These are phyloP conservation scores for Istiophorus platypterus DNA, from an alignment of 2,113 vertebrate species.

Conservation along the genomic window DNA sequence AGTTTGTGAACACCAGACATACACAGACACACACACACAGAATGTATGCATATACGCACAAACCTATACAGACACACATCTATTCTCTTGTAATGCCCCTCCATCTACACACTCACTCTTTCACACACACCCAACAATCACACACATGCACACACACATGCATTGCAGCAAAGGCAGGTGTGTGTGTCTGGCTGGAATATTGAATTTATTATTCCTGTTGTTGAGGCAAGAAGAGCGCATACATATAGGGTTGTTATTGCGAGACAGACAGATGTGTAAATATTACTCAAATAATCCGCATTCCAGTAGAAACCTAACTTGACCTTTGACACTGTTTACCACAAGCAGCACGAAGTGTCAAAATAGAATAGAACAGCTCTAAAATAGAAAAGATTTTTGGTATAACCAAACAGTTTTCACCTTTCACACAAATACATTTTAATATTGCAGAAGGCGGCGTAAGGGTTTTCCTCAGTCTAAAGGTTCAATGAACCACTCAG, in stretches of 20 bases:
- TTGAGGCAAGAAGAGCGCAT: constrained; percentile 57
- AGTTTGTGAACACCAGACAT: constrained; percentile 31
- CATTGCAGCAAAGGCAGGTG: constrained; percentile 61
- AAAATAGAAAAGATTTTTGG: constrained; percentile 23
- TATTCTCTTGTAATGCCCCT: constrained; percentile 5
- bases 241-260: constrained; percentile 55
- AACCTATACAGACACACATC: not conserved
- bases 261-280: constrained; percentile 69
- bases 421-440: constrained; percentile 44
- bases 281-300: constrained; percentile 68
- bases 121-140: not conserved
- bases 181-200: constrained; percentile 54
- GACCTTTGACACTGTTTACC: constrained; percentile 53
- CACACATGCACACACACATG: constrained; percentile 34
- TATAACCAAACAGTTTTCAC: constrained; percentile 32
- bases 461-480: constrained; percentile 24
- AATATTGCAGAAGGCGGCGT: constrained; percentile 7
- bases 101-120: too few species aligned
- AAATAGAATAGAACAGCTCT: not conserved
- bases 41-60: constrained; percentile 11
- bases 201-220: constrained; percentile 68
- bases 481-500: constrained; percentile 42
- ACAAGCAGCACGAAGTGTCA: constrained; percentile 29
- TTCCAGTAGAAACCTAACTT: constrained; percentile 44
- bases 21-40: constrained; percentile 13